Conservation (phyloP, 2,113 vertebrate genomes). For the Naja naja region DNA sequence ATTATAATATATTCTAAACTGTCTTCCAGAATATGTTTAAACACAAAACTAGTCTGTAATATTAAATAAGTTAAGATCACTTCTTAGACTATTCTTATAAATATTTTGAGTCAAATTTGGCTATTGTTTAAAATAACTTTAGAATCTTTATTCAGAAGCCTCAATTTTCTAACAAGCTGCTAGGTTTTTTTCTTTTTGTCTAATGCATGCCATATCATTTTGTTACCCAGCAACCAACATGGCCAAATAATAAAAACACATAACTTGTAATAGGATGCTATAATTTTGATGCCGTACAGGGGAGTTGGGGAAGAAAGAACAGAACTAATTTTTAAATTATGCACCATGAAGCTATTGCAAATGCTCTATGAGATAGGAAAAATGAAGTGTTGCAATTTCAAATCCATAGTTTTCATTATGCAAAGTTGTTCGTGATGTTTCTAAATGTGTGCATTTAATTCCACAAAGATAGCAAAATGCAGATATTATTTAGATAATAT, state of each 20-base stretch:
- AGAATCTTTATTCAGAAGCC: constrained; percentile 28
- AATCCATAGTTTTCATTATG: constrained; percentile 56
- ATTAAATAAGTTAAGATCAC: constrained; percentile 30
- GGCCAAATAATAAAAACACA: constrained; percentile 35
- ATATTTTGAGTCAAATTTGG: neutral
- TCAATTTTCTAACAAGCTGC: constrained; percentile 32
- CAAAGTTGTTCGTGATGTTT: constrained; percentile 31
- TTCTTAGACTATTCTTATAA: neutral
- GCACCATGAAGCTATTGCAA: constrained; percentile 21
- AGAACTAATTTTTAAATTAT: constrained; percentile 34
- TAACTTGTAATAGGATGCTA: neutral
- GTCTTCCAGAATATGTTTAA: neutral
- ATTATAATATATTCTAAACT: rapidly evolving
- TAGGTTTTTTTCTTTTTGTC: neutral
- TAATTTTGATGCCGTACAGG: constrained; percentile 30
- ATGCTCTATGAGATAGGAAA: constrained; percentile 24
- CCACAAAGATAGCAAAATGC: constrained; percentile 34
- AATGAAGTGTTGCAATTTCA: constrained; percentile 29
- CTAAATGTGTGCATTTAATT: constrained; percentile 48
- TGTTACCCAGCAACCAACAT: constrained; percentile 47
- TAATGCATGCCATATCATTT: constrained; percentile 34
- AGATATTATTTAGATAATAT: constrained; percentile 40
- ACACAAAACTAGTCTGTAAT: constrained; percentile 24
- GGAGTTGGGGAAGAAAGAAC: constrained; percentile 10
- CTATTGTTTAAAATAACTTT: constrained; percentile 30